These are phyloP conservation scores for Pteria penguin DNA, from an alignment of 2,888 invertebrate species.

Conservation along the genomic window DNA sequence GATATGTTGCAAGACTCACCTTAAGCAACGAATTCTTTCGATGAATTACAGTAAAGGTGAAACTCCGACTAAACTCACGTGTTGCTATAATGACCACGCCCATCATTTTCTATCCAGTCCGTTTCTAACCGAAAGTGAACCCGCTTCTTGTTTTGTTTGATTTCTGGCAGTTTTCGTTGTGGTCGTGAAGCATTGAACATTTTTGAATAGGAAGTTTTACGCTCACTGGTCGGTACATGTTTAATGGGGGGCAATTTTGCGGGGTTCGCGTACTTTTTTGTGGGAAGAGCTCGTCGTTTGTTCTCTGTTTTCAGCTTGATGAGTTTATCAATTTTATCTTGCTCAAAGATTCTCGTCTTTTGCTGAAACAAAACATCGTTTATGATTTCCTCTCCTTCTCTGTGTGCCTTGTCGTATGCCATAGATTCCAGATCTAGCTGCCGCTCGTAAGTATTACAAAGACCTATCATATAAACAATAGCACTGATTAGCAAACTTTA, in stretches of 20 bases:
- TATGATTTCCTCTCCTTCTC: slow-evolving; percentile 12
- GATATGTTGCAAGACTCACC: no score
- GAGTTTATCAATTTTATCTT: slow-evolving; percentile 4
- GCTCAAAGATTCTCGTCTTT: slow-evolving; percentile 2
- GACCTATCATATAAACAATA: no score
- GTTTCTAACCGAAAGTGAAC: no score
- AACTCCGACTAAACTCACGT: no score
- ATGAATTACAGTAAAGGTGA: no score
- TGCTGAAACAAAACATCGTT: slow-evolving; percentile 28
- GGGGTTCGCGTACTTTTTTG: neutral
- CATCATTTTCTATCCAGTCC: no score
- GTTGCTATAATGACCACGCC: no score
- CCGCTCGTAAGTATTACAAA: slow-evolving; percentile 17
- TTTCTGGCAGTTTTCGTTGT: neutral
- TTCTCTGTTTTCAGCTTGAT: neutral
- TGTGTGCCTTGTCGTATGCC: neutral
- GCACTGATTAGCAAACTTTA: no score
- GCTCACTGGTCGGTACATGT: neutral
- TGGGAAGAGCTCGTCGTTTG: neutral
- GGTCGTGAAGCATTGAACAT: neutral
- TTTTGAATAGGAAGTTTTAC: neutral
- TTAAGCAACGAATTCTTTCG: no score
- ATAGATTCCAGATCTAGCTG: slow-evolving; percentile 17
- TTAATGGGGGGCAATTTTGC: neutral
- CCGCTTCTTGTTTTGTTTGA: no score